Conservation (phyloP, 1,140 invertebrate species). For the Cepaea nemoralis region DNA sequence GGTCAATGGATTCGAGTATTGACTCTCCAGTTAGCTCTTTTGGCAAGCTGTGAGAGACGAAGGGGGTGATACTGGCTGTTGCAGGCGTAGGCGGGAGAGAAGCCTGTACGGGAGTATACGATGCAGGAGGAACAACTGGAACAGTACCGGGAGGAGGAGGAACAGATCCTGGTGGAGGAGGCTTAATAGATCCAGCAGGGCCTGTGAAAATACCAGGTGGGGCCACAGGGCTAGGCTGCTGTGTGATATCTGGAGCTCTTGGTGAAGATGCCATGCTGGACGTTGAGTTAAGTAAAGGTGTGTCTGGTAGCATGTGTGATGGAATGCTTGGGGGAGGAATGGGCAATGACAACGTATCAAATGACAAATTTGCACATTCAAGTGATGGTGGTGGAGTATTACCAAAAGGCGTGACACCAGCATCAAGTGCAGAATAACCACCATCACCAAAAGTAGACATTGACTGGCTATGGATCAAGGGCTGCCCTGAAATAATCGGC, state of each 20-base stretch:
- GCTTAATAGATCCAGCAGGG: constrained; percentile 11
- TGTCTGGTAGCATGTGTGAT: constrained; percentile 32
- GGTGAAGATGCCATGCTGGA: constrained; percentile 35
- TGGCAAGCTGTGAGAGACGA: constrained; percentile 33
- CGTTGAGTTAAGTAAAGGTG: constrained; percentile 13
- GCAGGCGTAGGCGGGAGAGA: background rate
- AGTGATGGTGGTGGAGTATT: background rate
- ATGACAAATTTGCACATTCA: too few species aligned
- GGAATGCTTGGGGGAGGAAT: constrained; percentile 41
- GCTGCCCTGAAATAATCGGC: background rate
- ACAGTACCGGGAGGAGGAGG: constrained; percentile 42
- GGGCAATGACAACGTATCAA: background rate
- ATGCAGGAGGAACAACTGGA: constrained; percentile 5
- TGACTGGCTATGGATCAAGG: constrained; percentile 15
- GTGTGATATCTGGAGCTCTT: constrained; percentile 23
- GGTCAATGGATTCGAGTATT: constrained; percentile 25
- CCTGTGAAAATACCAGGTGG: constrained; percentile 20
- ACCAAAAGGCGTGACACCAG: too few species aligned
- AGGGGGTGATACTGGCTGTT: constrained; percentile 27
- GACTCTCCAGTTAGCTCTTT: constrained; percentile 22
- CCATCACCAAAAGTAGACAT: background rate
- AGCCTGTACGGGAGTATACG: background rate
- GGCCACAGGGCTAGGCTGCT: constrained; percentile 19
- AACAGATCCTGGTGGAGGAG: constrained; percentile 15
- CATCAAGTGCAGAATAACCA: background rate